Conservation (phyloP, 2,797 vertebrate species). For the Enteromius radiatus region DNA sequence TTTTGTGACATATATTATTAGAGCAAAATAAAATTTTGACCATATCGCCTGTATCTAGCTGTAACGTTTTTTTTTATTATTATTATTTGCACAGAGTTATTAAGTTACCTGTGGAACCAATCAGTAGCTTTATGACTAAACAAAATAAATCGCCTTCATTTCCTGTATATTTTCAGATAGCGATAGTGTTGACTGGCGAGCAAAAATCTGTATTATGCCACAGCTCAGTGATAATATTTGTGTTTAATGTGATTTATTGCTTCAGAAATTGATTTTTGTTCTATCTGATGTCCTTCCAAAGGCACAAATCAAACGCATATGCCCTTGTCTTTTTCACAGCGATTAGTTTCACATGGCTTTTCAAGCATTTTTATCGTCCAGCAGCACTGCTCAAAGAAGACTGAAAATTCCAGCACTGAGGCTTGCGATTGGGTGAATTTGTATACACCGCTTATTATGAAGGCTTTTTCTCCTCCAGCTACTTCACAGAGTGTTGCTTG, state of each 20-base stretch:
- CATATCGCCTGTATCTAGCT: too few relatives aligned
- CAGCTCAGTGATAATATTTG: constrained; percentile 63
- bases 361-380: constrained; percentile 45
- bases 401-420: constrained; percentile 28
- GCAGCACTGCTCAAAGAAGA: constrained; percentile 44
- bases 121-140: constrained; percentile 49
- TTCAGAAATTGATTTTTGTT: constrained; percentile 63
- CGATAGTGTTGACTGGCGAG: neutral
- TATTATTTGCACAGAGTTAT: too few relatives aligned
- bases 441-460: neutral
- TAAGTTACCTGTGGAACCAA: constrained; percentile 41
- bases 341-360: constrained; percentile 57
- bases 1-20: too few relatives aligned
- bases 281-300: constrained; percentile 70
- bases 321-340: constrained; percentile 61
- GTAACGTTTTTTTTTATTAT: too few relatives aligned
- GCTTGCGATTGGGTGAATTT: constrained; percentile 19
- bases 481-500: constrained; percentile 38
- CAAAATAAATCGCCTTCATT: neutral
- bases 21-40: too few relatives aligned
- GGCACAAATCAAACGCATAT: constrained; percentile 62
- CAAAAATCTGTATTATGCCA: constrained; percentile 51
- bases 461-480: neutral
- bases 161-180: constrained; percentile 19
- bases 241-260: constrained; percentile 69